Percentiles rank a stretch among this genome's conserved stretches.
phyloP scores from a whole-genome alignment of 2,888 invertebrate genomes.

The Myopa testacea region DNA sequence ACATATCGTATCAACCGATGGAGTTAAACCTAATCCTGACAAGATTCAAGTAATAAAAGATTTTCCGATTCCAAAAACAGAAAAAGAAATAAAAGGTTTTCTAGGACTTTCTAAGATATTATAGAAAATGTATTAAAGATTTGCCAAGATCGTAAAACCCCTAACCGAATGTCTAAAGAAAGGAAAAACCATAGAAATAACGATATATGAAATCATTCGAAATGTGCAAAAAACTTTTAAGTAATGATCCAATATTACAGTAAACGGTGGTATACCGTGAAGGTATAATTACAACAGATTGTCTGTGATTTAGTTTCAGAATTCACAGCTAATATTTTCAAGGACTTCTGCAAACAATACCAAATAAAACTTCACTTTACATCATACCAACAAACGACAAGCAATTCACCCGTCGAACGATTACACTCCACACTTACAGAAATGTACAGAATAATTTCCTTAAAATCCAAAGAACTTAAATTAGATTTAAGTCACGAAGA shows the following conservation, averaged over 20 bases:
- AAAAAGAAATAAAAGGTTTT: not conserved
- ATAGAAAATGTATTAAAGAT: not conserved
- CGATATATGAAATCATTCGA: not conserved
- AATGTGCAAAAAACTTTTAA: not conserved
- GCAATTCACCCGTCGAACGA: too few relatives aligned
- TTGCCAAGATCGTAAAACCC: not conserved
- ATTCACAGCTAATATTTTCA: too few relatives aligned
- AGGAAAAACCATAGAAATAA: not conserved
- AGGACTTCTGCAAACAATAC: too few relatives aligned
- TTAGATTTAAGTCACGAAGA: too few relatives aligned
- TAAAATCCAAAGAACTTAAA: too few relatives aligned
- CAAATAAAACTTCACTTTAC: too few relatives aligned
- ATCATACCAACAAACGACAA: too few relatives aligned
- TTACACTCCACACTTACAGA: too few relatives aligned
- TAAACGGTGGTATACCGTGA: too few relatives aligned
- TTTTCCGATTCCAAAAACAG: conserved; percentile 3
- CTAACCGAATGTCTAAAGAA: not conserved
- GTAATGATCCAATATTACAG: not conserved
- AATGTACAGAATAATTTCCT: too few relatives aligned
- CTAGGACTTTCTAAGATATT: not conserved
- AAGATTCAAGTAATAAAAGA: not conserved
- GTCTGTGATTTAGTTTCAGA: too few relatives aligned
- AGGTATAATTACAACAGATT: too few relatives aligned
- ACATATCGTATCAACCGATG: not conserved
- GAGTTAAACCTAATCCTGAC: conserved; percentile 1